Evolutionary conservation across 2,888 invertebrate genomes (phyloP).

Genomic region (Carcina quercana): DNA sequence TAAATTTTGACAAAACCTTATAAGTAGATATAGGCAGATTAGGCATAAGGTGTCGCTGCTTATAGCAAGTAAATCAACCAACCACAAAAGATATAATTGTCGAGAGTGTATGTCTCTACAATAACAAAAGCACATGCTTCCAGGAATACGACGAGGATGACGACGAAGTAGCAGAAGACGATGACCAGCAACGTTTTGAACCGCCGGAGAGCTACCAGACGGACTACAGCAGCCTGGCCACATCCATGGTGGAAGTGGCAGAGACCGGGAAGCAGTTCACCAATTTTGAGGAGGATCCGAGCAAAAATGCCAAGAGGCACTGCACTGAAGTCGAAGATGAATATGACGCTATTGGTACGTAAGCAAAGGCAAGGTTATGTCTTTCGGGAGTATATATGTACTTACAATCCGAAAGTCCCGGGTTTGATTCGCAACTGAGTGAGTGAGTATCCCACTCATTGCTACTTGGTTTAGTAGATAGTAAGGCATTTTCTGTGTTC

Average conservation of each 20-base stretch:
- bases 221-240: constrained; percentile 19
- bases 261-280: constrained; percentile 22
- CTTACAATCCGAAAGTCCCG: too few species aligned
- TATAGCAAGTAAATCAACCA: not conserved
- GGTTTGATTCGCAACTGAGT: too few species aligned
- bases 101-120: not conserved
- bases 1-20: too few species aligned
- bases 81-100: not conserved
- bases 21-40: too few species aligned
- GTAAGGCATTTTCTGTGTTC: too few species aligned
- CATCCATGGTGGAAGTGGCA: constrained; percentile 26
- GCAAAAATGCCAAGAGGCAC: constrained; percentile 29
- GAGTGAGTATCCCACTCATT: too few species aligned
- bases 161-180: constrained; percentile 25
- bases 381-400: too few species aligned
- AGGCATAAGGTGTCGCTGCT: too few species aligned
- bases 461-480: too few species aligned
- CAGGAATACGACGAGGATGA: constrained; percentile 42
- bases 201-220: constrained; percentile 19
- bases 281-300: constrained; percentile 31
- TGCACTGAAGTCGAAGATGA: constrained; percentile 53
- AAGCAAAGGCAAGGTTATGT: too few species aligned
- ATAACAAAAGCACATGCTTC: too few species aligned
- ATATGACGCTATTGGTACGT: constrained; percentile 58
- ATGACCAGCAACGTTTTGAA: constrained; percentile 20